phyloP scores from a whole-genome alignment of 2,113 vertebrate species.

The Bujurquina vittata region DNA sequence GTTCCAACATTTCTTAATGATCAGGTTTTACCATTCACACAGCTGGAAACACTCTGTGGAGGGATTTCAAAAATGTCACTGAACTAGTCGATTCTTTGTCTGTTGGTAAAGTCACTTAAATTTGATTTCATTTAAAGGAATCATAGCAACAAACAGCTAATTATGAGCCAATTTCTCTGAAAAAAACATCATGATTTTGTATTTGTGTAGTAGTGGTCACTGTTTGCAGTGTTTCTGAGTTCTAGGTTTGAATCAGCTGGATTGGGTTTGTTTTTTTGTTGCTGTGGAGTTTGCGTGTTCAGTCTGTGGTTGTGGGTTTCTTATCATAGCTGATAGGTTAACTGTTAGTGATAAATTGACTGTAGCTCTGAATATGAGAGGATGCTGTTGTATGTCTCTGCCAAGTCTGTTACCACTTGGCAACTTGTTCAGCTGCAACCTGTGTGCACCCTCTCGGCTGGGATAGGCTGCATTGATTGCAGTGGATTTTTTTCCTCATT shows the following conservation, averaged over 20 bases:
- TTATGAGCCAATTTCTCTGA: not conserved
- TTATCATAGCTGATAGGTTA: not conserved
- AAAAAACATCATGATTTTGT: not conserved
- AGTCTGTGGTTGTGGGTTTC: not conserved
- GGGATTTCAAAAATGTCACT: not conserved
- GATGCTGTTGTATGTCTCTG: not conserved
- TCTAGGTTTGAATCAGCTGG: not conserved
- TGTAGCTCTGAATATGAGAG: not conserved
- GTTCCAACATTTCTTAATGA: not conserved
- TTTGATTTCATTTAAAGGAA: not conserved
- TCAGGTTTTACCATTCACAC: too few relatives aligned
- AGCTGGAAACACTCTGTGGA: not conserved
- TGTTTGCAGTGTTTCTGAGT: not conserved
- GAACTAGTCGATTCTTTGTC: not conserved
- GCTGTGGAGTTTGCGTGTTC: not conserved
- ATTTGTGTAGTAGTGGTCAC: rapidly evolving
- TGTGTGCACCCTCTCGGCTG: not conserved
- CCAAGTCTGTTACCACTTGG: not conserved
- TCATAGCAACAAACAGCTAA: not conserved
- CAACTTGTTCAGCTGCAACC: not conserved
- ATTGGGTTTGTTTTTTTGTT: rapidly evolving
- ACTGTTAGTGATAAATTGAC: not conserved
- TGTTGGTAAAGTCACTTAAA: not conserved
- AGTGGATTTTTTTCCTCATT: not conserved
- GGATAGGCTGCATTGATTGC: not conserved